Evolutionary conservation across 2,113 vertebrate species (phyloP).

Genomic region (Cheirogaleus medius): DNA sequence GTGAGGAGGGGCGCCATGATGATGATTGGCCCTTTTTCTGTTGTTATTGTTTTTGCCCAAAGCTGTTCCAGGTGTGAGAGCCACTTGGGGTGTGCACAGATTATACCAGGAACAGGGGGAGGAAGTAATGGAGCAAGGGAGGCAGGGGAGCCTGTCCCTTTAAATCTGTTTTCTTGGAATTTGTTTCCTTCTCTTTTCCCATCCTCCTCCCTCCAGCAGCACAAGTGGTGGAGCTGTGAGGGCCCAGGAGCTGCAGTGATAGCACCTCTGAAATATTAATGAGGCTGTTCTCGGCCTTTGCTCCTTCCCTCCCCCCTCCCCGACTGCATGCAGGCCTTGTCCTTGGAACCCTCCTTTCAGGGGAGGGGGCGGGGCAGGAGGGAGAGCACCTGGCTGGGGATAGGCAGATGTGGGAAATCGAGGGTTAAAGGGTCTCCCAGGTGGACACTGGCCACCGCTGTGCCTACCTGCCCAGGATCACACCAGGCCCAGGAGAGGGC

Average conservation of each 20-base stretch:
- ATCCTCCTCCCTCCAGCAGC: conserved; percentile 67
- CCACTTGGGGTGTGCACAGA: conserved; percentile 34
- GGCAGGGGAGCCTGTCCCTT: conserved; percentile 55
- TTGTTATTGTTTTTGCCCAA: conserved; percentile 51
- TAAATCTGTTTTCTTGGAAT: conserved; percentile 74
- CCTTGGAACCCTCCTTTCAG: conserved; percentile 46
- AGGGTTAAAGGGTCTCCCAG: neutral
- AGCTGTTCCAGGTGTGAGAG: conserved; percentile 29
- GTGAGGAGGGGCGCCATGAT: neutral
- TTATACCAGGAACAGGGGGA: conserved; percentile 59
- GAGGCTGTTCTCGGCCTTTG: conserved; percentile 62
- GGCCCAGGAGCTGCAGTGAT: conserved; percentile 74
- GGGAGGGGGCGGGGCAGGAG: neutral
- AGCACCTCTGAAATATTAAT: conserved; percentile 79
- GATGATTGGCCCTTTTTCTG: neutral
- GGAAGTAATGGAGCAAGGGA: neutral
- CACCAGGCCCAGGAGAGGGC: neutral
- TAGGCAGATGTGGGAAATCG: neutral
- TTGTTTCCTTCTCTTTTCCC: conserved; percentile 69
- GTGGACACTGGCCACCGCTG: too few species aligned
- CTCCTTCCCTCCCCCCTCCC: conserved; percentile 39
- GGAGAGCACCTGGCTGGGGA: too few species aligned
- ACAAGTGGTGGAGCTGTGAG: conserved; percentile 53
- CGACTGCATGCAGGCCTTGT: neutral
- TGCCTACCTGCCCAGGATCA: neutral